Conservation (phyloP, 2,888 invertebrate genomes). For the Ornithoptera alexandrae region DNA sequence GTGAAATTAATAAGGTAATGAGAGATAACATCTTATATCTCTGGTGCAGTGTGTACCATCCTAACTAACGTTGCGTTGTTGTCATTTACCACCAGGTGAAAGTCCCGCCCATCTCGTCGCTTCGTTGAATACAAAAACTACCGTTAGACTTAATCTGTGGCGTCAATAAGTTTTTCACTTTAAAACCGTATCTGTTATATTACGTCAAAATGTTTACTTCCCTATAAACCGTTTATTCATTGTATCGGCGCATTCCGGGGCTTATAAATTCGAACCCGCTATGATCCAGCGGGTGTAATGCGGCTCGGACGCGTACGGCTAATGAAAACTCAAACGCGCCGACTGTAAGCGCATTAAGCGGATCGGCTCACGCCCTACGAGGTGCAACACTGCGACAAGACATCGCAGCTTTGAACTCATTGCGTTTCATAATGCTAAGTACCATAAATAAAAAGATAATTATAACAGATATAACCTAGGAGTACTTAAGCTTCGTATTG, state of each 20-base stretch:
- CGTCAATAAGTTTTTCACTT: not conserved
- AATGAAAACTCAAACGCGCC: conserved; percentile 65
- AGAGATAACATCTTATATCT: no score
- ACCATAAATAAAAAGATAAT: conserved; percentile 3
- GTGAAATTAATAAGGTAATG: no score
- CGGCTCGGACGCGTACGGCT: conserved; percentile 35
- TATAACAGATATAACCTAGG: not conserved
- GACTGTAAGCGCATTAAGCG: conserved; percentile 64
- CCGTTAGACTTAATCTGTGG: not conserved
- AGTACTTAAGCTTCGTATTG: not conserved
- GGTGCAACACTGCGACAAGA: conserved; percentile 36
- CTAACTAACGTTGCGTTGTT: no score
- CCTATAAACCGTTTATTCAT: conserved; percentile 12
- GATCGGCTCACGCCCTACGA: conserved; percentile 53
- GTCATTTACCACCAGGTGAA: no score
- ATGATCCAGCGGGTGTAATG: conserved; percentile 44
- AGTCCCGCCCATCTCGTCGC: no score
- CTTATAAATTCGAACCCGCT: conserved; percentile 27
- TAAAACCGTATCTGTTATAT: conserved; percentile 2
- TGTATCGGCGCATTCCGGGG: conserved; percentile 28
- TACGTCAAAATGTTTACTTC: conserved; percentile 26
- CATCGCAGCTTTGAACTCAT: conserved; percentile 18
- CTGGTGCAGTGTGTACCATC: no score
- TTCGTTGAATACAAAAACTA: not conserved
- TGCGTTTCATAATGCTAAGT: conserved; percentile 3